These are phyloP conservation scores for Fabriciana adippe DNA, from an alignment of 2,888 invertebrate species.

Conservation along the genomic window DNA sequence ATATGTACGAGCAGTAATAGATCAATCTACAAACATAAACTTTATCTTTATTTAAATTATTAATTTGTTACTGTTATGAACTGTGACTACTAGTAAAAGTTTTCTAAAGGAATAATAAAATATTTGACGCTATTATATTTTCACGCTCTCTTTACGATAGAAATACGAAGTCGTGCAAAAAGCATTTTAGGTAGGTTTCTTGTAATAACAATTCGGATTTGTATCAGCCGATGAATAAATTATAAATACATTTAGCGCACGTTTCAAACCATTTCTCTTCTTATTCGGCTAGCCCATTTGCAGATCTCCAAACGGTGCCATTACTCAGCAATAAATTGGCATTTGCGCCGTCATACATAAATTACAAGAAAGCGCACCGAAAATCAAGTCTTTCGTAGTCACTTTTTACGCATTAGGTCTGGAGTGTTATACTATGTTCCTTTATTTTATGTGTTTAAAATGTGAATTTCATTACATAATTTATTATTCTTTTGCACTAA, in stretches of 20 bases:
- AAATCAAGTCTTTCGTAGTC: slow-evolving; percentile 71
- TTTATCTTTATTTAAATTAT: too few species aligned
- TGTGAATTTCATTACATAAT: slow-evolving; percentile 35
- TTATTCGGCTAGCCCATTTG: slow-evolving; percentile 79
- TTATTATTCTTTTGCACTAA: slow-evolving; percentile 14
- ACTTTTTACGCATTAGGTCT: slow-evolving; percentile 61
- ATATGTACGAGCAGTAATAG: too few species aligned
- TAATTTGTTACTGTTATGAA: neutral
- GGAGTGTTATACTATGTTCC: slow-evolving; percentile 44
- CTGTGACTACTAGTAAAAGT: neutral
- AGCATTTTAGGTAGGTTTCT: slow-evolving; percentile 48
- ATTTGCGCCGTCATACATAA: slow-evolving; percentile 82
- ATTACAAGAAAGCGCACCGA: slow-evolving; percentile 73
- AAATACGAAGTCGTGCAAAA: slow-evolving; percentile 8
- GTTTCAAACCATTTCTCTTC: slow-evolving; percentile 79
- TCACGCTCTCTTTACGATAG: neutral
- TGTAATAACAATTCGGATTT: slow-evolving; percentile 71
- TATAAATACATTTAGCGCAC: slow-evolving; percentile 80
- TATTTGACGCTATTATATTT: neutral
- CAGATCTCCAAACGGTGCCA: slow-evolving; percentile 80
- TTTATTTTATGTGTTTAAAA: slow-evolving; percentile 32
- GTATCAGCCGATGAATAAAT: slow-evolving; percentile 77
- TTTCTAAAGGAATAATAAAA: slow-evolving; percentile 11
- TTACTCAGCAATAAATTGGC: slow-evolving; percentile 83
- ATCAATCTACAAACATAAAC: too few species aligned